Percentiles rank a stretch among this genome's conserved stretches.
Conservation (phyloP, 2,113 vertebrate genomes). For the Catharus bicknelli region DNA sequence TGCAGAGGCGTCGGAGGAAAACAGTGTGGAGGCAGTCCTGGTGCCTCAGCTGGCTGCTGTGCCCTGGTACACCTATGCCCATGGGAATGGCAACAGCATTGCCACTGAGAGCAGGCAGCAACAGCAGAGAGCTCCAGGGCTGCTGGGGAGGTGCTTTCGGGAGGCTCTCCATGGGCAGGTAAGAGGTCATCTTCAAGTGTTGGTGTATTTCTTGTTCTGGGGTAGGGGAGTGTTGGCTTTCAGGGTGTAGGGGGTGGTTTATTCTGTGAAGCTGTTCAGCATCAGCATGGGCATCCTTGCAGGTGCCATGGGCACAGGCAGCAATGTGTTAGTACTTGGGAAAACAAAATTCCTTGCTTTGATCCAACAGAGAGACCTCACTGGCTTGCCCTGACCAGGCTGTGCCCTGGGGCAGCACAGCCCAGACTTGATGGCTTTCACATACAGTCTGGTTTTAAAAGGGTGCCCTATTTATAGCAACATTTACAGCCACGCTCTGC, state of each 20-base stretch:
- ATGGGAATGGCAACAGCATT: slow-evolving; percentile 62
- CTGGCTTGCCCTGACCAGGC: neutral
- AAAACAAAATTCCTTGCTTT: neutral
- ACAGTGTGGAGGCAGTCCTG: slow-evolving; percentile 78
- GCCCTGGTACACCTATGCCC: slow-evolving; percentile 44
- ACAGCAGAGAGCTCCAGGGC: slow-evolving; percentile 57
- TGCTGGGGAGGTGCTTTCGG: slow-evolving; percentile 88
- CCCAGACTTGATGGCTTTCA: slow-evolving; percentile 51
- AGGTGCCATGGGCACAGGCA: neutral
- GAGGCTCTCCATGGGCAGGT: slow-evolving; percentile 89
- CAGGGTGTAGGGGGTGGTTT: neutral
- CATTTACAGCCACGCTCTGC: slow-evolving; percentile 25
- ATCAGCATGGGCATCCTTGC: neutral
- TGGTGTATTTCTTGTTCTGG: neutral
- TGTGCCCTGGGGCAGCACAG: slow-evolving; percentile 18
- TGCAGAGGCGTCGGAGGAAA: slow-evolving; percentile 53
- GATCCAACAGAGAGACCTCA: neutral
- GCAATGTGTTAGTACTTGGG: neutral
- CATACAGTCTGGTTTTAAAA: slow-evolving; percentile 38
- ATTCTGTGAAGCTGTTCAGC: neutral
- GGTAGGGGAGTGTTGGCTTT: rapidly evolving
- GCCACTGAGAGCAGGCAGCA: slow-evolving; percentile 13
- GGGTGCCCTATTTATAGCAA: slow-evolving; percentile 64
- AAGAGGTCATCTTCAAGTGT: neutral
- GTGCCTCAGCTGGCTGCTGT: slow-evolving; percentile 64